Percentiles rank a stretch among this genome's conserved stretches.
Evolutionary conservation across 2,113 vertebrate genomes (phyloP).

Genomic region (Suncus etruscus): DNA sequence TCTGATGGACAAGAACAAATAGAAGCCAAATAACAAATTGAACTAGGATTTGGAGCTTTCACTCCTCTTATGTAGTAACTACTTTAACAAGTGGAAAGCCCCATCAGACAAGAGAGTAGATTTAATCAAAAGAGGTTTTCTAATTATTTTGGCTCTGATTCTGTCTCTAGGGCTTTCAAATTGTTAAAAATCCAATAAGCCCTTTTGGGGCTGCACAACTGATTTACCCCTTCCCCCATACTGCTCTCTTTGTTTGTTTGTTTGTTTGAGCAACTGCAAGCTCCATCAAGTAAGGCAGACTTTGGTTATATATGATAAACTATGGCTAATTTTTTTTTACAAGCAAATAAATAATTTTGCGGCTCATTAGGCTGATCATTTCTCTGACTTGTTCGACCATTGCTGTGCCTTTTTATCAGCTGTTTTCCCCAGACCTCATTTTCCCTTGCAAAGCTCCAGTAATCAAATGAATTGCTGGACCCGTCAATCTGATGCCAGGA

Average conservation of each 20-base stretch:
- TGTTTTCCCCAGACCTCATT: constrained; percentile 71
- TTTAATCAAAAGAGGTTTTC: constrained; percentile 48
- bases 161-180: constrained; percentile 56
- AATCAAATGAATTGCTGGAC: constrained; percentile 77
- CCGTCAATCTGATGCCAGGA: constrained; percentile 67
- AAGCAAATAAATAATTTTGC: constrained; percentile 81
- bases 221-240: neutral
- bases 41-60: constrained; percentile 12
- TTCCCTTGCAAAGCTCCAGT: constrained; percentile 67
- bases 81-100: constrained; percentile 26
- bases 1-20: neutral
- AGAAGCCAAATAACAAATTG: constrained; percentile 47
- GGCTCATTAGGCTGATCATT: constrained; percentile 80
- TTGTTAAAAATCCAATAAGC: constrained; percentile 51
- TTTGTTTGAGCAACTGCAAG: constrained; percentile 4
- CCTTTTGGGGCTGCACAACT: neutral
- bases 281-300: constrained; percentile 46
- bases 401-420: constrained; percentile 74
- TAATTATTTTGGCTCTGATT: constrained; percentile 66
- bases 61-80: neutral
- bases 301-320: constrained; percentile 60
- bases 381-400: constrained; percentile 73
- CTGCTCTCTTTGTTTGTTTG: neutral
- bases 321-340: constrained; percentile 72
- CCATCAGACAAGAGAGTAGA: constrained; percentile 27